Conservation (phyloP, 2,113 vertebrate genomes). For the Procavia capensis region DNA sequence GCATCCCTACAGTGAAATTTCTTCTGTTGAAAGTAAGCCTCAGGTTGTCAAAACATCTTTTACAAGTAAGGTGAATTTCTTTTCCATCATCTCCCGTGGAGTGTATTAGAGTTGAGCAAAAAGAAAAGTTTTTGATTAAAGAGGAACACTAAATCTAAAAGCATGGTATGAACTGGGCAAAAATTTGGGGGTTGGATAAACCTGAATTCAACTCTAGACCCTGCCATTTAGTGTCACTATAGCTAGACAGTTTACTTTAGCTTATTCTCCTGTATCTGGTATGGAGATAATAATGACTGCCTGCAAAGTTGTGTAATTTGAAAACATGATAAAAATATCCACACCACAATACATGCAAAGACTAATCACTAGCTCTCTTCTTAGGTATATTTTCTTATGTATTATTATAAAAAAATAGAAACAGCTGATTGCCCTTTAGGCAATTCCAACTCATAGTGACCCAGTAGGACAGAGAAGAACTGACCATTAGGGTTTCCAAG, state of each 20-base stretch:
- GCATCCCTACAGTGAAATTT: background rate
- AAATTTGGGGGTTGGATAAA: background rate
- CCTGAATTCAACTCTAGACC: background rate
- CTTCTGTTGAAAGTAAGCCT: constrained; percentile 34
- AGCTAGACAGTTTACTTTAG: background rate
- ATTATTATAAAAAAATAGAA: background rate
- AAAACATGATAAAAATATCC: background rate
- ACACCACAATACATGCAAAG: background rate
- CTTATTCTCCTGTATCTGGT: constrained; percentile 37
- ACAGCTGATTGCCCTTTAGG: too few relatives aligned
- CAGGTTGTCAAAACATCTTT: constrained; percentile 38
- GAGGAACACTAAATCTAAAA: constrained; percentile 43
- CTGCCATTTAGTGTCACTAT: background rate
- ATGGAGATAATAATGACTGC: background rate
- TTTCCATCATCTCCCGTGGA: constrained; percentile 21
- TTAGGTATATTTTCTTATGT: constrained; percentile 18
- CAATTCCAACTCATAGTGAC: too few relatives aligned
- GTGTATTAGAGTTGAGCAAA: background rate
- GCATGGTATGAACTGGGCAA: background rate
- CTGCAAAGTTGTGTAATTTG: background rate
- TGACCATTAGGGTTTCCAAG: too few relatives aligned
- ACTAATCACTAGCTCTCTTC: background rate
- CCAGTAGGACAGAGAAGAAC: too few relatives aligned
- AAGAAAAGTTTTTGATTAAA: background rate
- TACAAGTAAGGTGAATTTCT: constrained; percentile 23